Percentiles rank a stretch among this genome's conserved stretches.
These are phyloP conservation scores for Rhagologus leucostigma DNA, from an alignment of 2,113 vertebrate genomes.

Conservation along the genomic window DNA sequence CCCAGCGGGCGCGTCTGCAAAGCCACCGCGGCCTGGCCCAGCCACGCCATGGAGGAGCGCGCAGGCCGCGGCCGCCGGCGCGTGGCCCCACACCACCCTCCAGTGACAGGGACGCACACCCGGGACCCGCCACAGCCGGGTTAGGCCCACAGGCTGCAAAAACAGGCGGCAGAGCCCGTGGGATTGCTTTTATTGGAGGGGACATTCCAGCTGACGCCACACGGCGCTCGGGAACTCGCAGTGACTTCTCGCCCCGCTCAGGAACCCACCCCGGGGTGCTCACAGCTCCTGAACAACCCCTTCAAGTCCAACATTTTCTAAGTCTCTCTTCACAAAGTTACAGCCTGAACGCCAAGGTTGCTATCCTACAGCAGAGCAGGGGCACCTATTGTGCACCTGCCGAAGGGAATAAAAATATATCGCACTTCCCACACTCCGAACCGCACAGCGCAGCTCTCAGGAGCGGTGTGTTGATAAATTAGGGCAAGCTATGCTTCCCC, in stretches of 20 bases:
- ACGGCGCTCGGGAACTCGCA: accelerated
- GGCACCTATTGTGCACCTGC: background rate
- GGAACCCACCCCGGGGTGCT: accelerated
- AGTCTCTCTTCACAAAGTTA: background rate
- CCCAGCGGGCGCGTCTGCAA: background rate
- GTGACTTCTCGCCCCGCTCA: accelerated
- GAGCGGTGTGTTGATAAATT: background rate
- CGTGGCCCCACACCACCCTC: background rate
- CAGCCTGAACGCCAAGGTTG: accelerated
- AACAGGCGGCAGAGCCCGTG: background rate
- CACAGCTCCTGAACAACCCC: accelerated
- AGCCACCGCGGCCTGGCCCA: background rate
- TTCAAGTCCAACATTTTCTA: accelerated
- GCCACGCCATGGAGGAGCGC: background rate
- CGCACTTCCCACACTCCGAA: background rate
- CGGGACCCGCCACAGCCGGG: background rate
- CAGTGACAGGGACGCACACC: background rate
- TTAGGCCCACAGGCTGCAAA: background rate
- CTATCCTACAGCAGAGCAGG: background rate
- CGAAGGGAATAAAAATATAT: background rate
- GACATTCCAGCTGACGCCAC: background rate
- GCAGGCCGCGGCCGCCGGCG: background rate
- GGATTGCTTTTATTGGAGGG: background rate
- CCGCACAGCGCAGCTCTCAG: accelerated
- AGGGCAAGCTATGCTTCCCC: conserved; percentile 46